phyloP scores from a whole-genome alignment of 2,888 invertebrate genomes.

The Barypeithes pellucidus region DNA sequence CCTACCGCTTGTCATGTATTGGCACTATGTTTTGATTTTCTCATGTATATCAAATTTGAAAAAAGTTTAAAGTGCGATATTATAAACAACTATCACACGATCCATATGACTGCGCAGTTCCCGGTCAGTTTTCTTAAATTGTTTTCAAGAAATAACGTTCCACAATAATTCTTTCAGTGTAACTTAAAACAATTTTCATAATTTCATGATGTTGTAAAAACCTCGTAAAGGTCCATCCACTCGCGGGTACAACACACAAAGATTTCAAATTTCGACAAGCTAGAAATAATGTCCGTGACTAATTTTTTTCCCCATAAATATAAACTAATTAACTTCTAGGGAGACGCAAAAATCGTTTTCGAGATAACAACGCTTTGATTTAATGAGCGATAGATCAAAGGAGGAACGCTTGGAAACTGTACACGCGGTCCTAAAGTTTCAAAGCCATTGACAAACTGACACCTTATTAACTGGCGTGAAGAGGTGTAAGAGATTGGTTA shows the following conservation, averaged over 20 bases:
- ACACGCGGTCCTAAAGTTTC: conserved; percentile 42
- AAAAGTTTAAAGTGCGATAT: too few relatives aligned
- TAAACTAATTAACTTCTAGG: conserved; percentile 14
- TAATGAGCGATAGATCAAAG: conserved; percentile 52
- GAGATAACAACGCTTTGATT: conserved; percentile 45
- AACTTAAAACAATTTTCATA: too few relatives aligned
- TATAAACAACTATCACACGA: too few relatives aligned
- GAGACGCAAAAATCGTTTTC: conserved; percentile 26
- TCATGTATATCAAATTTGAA: too few relatives aligned
- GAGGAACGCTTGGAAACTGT: conserved; percentile 26
- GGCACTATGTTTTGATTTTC: too few relatives aligned
- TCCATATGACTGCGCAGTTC: too few relatives aligned
- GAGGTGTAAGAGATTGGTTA: conserved; percentile 22
- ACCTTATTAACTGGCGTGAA: conserved; percentile 43
- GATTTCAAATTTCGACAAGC: conserved; percentile 2
- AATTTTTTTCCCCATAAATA: conserved; percentile 25
- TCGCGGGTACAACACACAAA: neutral
- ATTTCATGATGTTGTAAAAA: neutral
- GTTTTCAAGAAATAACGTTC: too few relatives aligned
- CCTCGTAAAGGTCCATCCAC: neutral
- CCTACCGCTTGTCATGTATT: too few relatives aligned
- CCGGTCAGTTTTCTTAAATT: too few relatives aligned
- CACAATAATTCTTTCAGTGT: neutral
- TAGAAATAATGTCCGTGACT: conserved; percentile 17
- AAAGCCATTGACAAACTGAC: conserved; percentile 46